Evolutionary conservation across 2,113 vertebrate genomes (phyloP), one percentile per base, ranked within the genome.

Genomic region (Arvicanthis niloticus): DNA sequence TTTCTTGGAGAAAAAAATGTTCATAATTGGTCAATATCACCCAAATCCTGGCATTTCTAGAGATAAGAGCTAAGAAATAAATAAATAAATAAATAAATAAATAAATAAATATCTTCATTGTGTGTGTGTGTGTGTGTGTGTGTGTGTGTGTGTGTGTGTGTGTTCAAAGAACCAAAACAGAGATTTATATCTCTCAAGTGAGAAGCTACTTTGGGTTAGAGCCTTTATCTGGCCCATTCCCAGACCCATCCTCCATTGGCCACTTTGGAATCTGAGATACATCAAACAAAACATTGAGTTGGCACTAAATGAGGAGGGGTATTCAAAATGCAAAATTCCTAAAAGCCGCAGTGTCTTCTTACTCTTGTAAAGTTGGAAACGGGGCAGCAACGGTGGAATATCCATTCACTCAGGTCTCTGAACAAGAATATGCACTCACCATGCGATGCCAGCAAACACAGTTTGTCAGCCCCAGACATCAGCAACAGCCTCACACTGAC

Each of bases 141-240:
- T 24, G 22, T 62, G 58, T 60, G 58, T 60, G 58, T 60, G 60
- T 62, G 22, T 81, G 56, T 60, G 93, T 89, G 70, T 81, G 62
- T 96, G 67, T 95, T 95, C 75, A 87, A 91, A 73, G 29, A 88
- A 91, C 60, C 62, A 70, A 91, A 91, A 24, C 68, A 95, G 58
- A 70, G 29, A 7, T 15, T 84, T 78, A 56, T 56, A 26, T 77
- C 85, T 90, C 29, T 85, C 58, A 51, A 31, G 68, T 68, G 81
- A 93, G 82, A 75, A 85, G 45, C 48, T 60, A 31, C 21, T 40
- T 53, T 84, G 96, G 40, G 65, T 40, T 45, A 51, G 21, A 45
- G 37, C 29, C 78, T 85, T 58, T 45, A 56, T 31, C 60, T 4
- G 7, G 9, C 31, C 67, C 73, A n/a, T 31, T 29, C 56, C 40